A percentile compares a stretch with the other conserved stretches of the same genome.
These are phyloP conservation scores for Meandrusa payeni DNA, from an alignment of 2,888 invertebrate species.

Conservation along the genomic window DNA sequence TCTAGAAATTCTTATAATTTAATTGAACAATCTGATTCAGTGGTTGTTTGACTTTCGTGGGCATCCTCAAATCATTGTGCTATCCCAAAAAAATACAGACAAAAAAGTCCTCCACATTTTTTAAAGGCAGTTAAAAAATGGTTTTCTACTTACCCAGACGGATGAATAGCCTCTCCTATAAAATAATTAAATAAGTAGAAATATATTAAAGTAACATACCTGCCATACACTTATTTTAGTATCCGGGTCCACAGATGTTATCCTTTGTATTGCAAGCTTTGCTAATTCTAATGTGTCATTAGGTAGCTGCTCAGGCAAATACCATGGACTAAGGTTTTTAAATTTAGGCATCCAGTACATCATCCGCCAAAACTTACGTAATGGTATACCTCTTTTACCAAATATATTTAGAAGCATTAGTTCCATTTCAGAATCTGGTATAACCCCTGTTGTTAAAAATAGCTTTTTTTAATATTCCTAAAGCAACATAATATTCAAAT, in stretches of 20 bases:
- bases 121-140: no score
- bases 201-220: constrained; percentile 63
- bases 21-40: no score
- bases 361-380: constrained; percentile 89
- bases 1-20: no score
- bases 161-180: no score
- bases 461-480: no score
- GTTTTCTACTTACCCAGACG: no score
- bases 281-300: constrained; percentile 89
- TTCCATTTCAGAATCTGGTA: constrained; percentile 95
- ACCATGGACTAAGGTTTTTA: constrained; percentile 93
- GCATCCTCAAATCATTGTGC: no score
- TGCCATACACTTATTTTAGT: constrained; percentile 84
- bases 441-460: constrained; percentile 89
- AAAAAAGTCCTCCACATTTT: no score
- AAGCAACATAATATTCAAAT: no score
- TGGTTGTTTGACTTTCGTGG: no score
- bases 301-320: constrained; percentile 88
- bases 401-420: constrained; percentile 91
- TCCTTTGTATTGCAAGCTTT: constrained; percentile 89
- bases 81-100: no score
- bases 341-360: constrained; percentile 98
- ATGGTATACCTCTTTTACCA: constrained; percentile 87
- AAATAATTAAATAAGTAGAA: no score
- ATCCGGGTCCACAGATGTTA: constrained; percentile 90